Base-by-base conservation (phyloP, 2,113 vertebrate genomes). In the Phoxinus phoxinus region DNA sequence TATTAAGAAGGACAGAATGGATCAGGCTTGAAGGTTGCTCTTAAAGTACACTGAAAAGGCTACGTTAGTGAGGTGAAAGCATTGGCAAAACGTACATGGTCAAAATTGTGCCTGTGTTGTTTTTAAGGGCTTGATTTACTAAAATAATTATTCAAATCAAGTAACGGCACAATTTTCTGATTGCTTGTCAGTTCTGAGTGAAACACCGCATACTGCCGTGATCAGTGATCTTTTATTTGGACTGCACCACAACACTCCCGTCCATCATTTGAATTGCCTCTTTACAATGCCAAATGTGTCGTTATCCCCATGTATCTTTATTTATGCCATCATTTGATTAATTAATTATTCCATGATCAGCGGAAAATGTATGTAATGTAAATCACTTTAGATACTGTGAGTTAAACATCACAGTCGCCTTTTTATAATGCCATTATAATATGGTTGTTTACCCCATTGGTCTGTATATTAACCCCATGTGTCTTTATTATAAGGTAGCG, bases 1-100 rank as follows among this genome's bases (percentile, higher is more conserved):
- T 37, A 83, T 71, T 83, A 58, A 58, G 65, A 71, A 53, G 21
- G 81, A 72, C 67, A 73, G 46, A 72, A 83, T 72, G 46, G 21
- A 83, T 72, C 46, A 56, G 46, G 65, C 32, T 83, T 83, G 63
- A 83, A 72, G 48, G 81, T 58, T 76, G 74, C 27, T 56, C 27
- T 53, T 53, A 53, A 32, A 48, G 46, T 32, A 53, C 46, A 53
- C 25, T 4, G 17, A 32, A 76, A 76, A 76, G 17, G 25, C 46
- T 53, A 53, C 9, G 21, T 32, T 53, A 53, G 74, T 0, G 25
- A 76, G 27, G 27, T 19, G 4, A 76, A 76, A 51, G 4, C 48
- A 19, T 76, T 76, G 9, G n/a, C 27, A 53, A 76, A 76, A 53
- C 8, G 3, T 19, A 21, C 74, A 53, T 53, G 13, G 48, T 48